Percentiles rank a stretch among this genome's conserved stretches.
These are phyloP conservation scores for Chaetophractus vellerosus DNA, from an alignment of 2,797 vertebrate genomes.

Conservation along the genomic window DNA sequence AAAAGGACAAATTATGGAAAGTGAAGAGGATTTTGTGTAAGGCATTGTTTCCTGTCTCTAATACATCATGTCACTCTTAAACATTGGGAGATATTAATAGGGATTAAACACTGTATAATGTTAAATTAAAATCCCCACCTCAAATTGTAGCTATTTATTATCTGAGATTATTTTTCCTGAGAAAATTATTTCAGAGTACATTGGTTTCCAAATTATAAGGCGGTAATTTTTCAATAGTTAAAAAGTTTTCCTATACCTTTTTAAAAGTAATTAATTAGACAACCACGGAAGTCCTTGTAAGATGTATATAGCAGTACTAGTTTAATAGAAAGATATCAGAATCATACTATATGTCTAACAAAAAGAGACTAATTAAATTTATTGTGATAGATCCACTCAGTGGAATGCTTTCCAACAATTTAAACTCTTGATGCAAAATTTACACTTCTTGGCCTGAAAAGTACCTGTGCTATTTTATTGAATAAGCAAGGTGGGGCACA, in stretches of 20 bases:
- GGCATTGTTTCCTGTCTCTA: background rate
- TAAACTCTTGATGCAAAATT: background rate
- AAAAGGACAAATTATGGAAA: background rate
- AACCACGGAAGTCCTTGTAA: background rate
- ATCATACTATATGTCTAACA: background rate
- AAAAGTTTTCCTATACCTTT: background rate
- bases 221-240: constrained; percentile 1
- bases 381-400: background rate
- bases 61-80: background rate
- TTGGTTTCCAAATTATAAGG: constrained; percentile 9
- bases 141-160: constrained; percentile 10
- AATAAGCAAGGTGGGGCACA: background rate
- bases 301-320: background rate
- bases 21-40: background rate
- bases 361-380: background rate
- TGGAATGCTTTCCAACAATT: background rate
- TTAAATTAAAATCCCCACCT: background rate
- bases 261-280: background rate
- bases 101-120: background rate
- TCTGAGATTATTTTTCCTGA: constrained; percentile 34
- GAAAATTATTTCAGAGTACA: constrained; percentile 41
- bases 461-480: background rate
- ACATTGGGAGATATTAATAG: background rate
- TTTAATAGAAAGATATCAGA: constrained; percentile 27
- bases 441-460: background rate